These are phyloP conservation scores for Rhipidura dahli DNA, from an alignment of 2,113 vertebrate species.

Conservation along the genomic window DNA sequence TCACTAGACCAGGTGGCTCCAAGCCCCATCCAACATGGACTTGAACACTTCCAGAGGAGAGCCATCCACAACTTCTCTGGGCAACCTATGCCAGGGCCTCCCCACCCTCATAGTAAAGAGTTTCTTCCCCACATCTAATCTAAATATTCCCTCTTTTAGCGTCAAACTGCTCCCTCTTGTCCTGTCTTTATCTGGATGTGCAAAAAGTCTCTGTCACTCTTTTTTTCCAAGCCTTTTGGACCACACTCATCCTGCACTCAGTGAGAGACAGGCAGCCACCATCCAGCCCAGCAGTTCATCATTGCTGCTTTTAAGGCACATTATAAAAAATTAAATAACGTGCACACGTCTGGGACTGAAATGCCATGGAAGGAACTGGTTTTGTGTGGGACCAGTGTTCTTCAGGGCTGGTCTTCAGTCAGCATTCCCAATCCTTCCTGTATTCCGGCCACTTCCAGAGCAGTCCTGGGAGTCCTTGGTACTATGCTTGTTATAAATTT, in stretches of 20 bases:
- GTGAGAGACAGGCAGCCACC: not conserved
- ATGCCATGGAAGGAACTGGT: not conserved
- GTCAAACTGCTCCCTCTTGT: not conserved
- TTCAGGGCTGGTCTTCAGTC: not conserved
- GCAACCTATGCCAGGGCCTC: not conserved
- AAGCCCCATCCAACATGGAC: not conserved
- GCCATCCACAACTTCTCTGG: not conserved
- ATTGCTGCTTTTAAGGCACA: not conserved
- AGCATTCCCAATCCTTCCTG: not conserved
- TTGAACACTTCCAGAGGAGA: not conserved
- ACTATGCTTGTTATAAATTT: conserved; percentile 24
- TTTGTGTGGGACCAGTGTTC: not conserved
- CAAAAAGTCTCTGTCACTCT: not conserved
- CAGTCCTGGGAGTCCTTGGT: not conserved
- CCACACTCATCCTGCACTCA: not conserved
- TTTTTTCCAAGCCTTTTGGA: not conserved
- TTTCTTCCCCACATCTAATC: not conserved
- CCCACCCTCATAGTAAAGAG: not conserved
- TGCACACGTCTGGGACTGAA: not conserved
- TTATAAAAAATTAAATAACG: not conserved
- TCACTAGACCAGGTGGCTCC: not conserved
- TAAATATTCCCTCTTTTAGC: not conserved
- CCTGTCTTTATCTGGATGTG: not conserved
- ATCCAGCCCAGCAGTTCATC: not conserved
- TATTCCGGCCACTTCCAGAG: not conserved